A percentile compares a stretch with the other conserved stretches of the same genome.
These are phyloP conservation scores for Muscicapa striata DNA, from an alignment of 2,797 vertebrate genomes.

Conservation along the genomic window DNA sequence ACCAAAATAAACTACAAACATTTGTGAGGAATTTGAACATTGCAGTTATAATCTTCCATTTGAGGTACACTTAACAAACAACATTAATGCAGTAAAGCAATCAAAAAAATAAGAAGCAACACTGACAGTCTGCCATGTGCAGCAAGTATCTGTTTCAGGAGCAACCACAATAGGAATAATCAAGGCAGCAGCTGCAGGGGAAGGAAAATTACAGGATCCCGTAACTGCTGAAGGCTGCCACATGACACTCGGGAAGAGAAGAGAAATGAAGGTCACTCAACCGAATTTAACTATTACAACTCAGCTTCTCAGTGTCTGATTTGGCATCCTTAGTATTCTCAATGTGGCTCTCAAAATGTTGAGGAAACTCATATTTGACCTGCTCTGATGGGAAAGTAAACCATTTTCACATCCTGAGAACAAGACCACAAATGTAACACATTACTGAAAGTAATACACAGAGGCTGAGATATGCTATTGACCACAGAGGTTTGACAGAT, in stretches of 20 bases:
- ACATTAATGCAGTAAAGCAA: background rate
- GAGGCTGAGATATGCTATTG: background rate
- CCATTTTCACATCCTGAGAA: conserved; percentile 2
- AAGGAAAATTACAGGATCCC: background rate
- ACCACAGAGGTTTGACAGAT: conserved; percentile 22
- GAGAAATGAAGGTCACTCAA: background rate
- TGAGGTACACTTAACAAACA: background rate
- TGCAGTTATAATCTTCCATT: background rate
- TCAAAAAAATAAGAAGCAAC: background rate
- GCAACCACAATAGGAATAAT: background rate
- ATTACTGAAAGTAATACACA: background rate
- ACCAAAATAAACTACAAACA: background rate
- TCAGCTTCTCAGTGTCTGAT: background rate
- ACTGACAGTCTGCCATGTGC: background rate
- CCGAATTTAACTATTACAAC: background rate
- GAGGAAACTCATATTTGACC: background rate
- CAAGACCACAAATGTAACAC: conserved; percentile 48
- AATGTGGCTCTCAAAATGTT: background rate
- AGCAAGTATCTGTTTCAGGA: background rate
- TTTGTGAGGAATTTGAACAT: background rate
- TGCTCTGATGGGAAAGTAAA: conserved; percentile 15
- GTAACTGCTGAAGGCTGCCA: background rate
- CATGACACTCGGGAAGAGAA: background rate
- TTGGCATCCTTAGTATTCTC: background rate
- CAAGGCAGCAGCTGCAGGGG: background rate